Evolutionary conservation across 1,140 invertebrate species (phyloP).

Genomic region (Cotesia typhae): DNA sequence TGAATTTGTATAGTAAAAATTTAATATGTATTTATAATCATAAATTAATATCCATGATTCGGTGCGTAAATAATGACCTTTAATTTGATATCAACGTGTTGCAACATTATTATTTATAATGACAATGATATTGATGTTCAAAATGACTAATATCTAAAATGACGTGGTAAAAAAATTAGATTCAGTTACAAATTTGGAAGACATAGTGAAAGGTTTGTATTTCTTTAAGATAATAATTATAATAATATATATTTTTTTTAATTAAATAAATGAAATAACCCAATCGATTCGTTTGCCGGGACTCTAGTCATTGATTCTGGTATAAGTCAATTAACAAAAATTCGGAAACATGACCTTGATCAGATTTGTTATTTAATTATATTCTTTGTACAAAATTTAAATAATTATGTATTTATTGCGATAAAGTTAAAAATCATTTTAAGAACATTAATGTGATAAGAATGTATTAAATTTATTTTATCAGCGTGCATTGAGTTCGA

Average conservation of each 20-base stretch:
- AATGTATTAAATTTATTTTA: background rate
- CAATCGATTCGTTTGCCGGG: background rate
- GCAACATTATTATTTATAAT: background rate
- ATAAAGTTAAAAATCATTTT: background rate
- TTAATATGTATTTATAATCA: background rate
- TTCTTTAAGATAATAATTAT: background rate
- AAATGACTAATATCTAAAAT: conserved; percentile 21
- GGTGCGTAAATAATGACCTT: conserved; percentile 17
- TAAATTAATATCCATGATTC: background rate
- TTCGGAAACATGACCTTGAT: conserved; percentile 18
- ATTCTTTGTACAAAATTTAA: background rate
- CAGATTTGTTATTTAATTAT: background rate
- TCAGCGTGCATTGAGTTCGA: background rate
- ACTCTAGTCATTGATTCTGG: background rate
- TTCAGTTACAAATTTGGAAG: background rate
- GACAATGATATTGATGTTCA: conserved; percentile 9
- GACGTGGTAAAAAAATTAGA: conserved; percentile 18
- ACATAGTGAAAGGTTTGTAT: conserved; percentile 10
- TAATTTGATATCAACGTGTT: background rate
- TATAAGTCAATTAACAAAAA: background rate
- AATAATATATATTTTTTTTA: background rate
- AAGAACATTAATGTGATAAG: background rate
- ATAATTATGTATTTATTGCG: background rate
- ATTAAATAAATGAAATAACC: background rate
- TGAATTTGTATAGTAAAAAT: background rate